These are phyloP conservation scores for Chamaea fasciata DNA, from an alignment of 2,113 vertebrate genomes.

Conservation along the genomic window DNA sequence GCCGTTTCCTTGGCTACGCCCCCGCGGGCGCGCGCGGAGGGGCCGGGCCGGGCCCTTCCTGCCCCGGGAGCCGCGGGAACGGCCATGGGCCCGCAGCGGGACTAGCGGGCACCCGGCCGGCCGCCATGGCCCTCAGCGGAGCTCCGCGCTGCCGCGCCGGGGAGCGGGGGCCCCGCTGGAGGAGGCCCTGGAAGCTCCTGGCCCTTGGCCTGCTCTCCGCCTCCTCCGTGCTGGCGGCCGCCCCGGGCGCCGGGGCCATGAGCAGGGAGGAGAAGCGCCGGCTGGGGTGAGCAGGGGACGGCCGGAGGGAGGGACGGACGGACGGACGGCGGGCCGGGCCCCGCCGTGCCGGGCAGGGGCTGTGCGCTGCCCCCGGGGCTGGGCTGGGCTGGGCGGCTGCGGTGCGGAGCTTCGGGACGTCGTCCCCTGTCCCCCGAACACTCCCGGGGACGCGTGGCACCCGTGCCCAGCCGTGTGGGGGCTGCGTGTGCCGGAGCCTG, in stretches of 20 bases:
- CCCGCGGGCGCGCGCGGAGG: neutral
- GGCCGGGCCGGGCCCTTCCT: slow-evolving; percentile 31
- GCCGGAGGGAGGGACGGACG: neutral
- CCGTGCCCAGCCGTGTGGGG: rapidly evolving
- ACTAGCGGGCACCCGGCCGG: slow-evolving; percentile 43
- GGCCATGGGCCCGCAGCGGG: slow-evolving; percentile 40
- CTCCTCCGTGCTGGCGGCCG: slow-evolving; percentile 63
- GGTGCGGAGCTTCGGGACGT: neutral
- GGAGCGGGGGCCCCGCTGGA: slow-evolving; percentile 33
- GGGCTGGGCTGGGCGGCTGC: neutral
- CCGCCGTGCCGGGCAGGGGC: neutral
- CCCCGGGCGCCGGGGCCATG: slow-evolving; percentile 64
- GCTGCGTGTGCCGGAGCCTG: neutral
- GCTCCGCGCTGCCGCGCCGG: neutral
- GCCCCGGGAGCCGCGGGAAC: neutral
- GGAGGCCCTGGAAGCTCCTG: slow-evolving; percentile 67
- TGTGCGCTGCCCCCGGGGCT: no score
- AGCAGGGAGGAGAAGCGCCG: slow-evolving; percentile 72
- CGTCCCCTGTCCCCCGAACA: rapidly evolving
- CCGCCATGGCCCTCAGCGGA: slow-evolving; percentile 64
- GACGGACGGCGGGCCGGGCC: neutral
- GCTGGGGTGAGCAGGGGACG: slow-evolving; percentile 64
- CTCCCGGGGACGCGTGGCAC: rapidly evolving
- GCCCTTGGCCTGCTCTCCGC: slow-evolving; percentile 69
- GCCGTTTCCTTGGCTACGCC: slow-evolving; percentile 74